Percentiles rank a stretch among this genome's conserved stretches.
Evolutionary conservation across 2,113 vertebrate genomes (phyloP).

Genomic region (Tonatia bakeri): DNA sequence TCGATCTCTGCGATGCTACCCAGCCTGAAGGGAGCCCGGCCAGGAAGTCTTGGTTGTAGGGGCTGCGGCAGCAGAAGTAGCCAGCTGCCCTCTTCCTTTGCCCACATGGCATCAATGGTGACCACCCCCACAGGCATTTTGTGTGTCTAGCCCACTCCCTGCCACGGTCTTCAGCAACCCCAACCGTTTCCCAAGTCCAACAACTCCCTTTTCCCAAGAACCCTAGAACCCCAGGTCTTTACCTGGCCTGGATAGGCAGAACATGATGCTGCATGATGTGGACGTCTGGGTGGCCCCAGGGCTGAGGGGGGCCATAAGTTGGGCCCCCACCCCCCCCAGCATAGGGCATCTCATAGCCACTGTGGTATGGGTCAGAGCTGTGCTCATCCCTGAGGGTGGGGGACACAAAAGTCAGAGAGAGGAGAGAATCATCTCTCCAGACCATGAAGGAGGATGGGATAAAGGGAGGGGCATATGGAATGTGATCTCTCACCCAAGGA

Average conservation of each 20-base stretch:
- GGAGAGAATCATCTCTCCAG: constrained; percentile 12
- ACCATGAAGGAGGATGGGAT: neutral
- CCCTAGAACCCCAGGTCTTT: constrained; percentile 49
- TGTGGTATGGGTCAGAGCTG: constrained; percentile 90
- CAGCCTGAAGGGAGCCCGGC: constrained; percentile 78
- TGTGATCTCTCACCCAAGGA: neutral
- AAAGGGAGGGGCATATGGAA: neutral
- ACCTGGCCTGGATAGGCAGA: constrained; percentile 92
- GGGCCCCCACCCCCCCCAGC: constrained; percentile 89
- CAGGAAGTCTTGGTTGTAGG: constrained; percentile 26
- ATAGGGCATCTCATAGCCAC: constrained; percentile 91
- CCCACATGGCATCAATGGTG: neutral
- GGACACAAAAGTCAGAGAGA: constrained; percentile 57
- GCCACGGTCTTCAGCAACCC: neutral
- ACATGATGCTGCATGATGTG: constrained; percentile 93
- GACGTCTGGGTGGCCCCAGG: constrained; percentile 92
- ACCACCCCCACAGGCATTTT: neutral
- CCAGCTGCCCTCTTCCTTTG: constrained; percentile 12
- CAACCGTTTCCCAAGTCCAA: neutral
- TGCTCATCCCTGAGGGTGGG: constrained; percentile 88
- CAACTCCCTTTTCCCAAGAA: neutral
- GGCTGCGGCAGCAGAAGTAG: neutral
- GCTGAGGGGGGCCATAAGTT: constrained; percentile 92
- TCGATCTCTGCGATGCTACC: constrained; percentile 93
- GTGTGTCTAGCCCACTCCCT: neutral